phyloP scores from a whole-genome alignment of 1,140 invertebrate species.

The Halictus rubicundus region DNA sequence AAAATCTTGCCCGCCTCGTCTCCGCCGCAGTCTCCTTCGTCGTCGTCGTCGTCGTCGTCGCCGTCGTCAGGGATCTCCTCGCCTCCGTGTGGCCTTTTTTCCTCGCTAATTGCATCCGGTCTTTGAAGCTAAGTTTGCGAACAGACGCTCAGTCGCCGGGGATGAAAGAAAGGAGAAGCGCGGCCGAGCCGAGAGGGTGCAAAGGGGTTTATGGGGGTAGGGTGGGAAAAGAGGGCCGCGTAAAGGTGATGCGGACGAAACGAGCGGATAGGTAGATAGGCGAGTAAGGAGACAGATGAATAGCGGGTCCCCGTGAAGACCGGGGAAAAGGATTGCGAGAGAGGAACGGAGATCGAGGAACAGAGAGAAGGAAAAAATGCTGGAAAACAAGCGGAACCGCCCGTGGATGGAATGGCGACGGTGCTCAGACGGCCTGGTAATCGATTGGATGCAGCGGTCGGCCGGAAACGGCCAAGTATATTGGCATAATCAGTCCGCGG shows the following conservation, averaged over 20 bases:
- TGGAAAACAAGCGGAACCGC: background rate
- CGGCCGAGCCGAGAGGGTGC: background rate
- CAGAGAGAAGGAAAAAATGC: slow-evolving; percentile 7
- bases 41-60: too few species aligned
- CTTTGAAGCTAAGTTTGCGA: slow-evolving; percentile 60
- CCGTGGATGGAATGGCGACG: background rate
- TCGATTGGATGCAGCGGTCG: slow-evolving; percentile 55
- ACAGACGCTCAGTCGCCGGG: slow-evolving; percentile 43
- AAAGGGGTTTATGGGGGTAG: background rate
- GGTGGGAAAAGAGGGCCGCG: background rate
- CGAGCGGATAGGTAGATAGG: slow-evolving; percentile 24
- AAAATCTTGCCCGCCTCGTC: slow-evolving; percentile 11
- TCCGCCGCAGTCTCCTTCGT: background rate
- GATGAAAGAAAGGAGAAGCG: slow-evolving; percentile 25
- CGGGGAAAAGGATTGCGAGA: background rate
- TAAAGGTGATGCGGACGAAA: slow-evolving; percentile 13
- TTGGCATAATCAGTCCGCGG: slow-evolving; percentile 64
- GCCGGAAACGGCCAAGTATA: slow-evolving; percentile 53
- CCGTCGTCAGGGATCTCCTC: background rate
- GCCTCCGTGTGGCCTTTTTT: slow-evolving; percentile 30
- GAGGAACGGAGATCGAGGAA: too few species aligned
- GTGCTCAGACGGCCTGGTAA: slow-evolving; percentile 17
- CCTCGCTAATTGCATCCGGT: slow-evolving; percentile 58
- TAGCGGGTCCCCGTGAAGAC: background rate
- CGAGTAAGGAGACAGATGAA: slow-evolving; percentile 1